A percentile compares a stretch with the other conserved stretches of the same genome.
These are phyloP conservation scores for Meghimatium bilineatum DNA, from an alignment of 2,888 invertebrate species.

Conservation along the genomic window DNA sequence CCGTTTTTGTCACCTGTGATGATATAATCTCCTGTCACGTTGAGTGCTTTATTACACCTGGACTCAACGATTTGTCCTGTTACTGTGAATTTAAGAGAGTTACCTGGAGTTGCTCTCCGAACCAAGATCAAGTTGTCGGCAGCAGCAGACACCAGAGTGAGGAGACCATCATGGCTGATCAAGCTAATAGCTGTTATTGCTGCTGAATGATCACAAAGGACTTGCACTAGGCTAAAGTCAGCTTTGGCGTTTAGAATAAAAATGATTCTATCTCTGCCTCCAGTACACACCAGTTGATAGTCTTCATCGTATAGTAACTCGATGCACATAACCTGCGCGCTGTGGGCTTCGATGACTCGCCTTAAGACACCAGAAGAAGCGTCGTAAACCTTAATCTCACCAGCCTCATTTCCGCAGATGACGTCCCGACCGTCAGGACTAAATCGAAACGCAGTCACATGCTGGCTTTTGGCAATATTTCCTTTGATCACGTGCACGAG, in stretches of 20 bases:
- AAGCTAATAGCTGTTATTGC: conserved; percentile 43
- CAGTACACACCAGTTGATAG: conserved; percentile 33
- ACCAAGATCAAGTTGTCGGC: conserved; percentile 39
- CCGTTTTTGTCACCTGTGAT: conserved; percentile 26
- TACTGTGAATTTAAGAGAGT: conserved; percentile 32
- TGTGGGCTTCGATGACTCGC: conserved; percentile 45
- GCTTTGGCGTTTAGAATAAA: conserved; percentile 38
- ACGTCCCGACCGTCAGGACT: conserved; percentile 43
- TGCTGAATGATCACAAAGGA: conserved; percentile 41
- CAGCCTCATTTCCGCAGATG: conserved; percentile 36
- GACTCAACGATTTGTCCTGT: conserved; percentile 38
- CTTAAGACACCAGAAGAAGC: conserved; percentile 33
- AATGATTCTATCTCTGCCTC: conserved; percentile 43
- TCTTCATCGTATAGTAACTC: conserved; percentile 44
- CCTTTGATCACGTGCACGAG: conserved; percentile 16
- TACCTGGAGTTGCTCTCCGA: conserved; percentile 29
- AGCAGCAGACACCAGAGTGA: conserved; percentile 41
- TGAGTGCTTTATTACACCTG: conserved; percentile 25
- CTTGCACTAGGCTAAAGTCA: conserved; percentile 44
- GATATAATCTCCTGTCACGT: conserved; percentile 32
- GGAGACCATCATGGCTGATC: conserved; percentile 15
- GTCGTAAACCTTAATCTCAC: conserved; percentile 46
- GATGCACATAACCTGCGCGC: conserved; percentile 38
- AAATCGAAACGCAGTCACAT: conserved; percentile 21
- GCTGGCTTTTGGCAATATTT: neutral